A percentile compares a stretch with the other conserved stretches of the same genome.
Conservation (phyloP, 1,140 invertebrate genomes). For the Antheraea pernyi region DNA sequence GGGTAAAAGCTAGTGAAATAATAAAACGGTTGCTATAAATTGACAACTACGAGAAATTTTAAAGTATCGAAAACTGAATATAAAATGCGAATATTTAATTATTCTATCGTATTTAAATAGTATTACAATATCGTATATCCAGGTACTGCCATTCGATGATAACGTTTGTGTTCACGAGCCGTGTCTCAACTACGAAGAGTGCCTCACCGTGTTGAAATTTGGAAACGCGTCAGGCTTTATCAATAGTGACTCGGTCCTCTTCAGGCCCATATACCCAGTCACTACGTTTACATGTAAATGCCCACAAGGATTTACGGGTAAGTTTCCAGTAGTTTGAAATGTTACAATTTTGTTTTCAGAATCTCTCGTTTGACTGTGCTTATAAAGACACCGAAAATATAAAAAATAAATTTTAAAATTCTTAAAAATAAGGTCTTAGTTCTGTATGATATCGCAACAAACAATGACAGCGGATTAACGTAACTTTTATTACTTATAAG, state of each 20-base stretch:
- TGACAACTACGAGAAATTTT: not conserved
- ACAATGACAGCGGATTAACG: too few relatives aligned
- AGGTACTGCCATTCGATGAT: conserved; percentile 97
- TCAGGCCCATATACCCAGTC: conserved; percentile 96
- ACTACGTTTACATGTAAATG: conserved; percentile 97
- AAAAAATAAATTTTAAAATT: too few relatives aligned
- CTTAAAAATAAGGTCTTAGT: too few relatives aligned
- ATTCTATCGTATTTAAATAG: too few relatives aligned
- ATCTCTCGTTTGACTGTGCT: too few relatives aligned
- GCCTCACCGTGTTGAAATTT: conserved; percentile 94
- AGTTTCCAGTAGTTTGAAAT: conserved; percentile 1
- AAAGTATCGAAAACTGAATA: too few relatives aligned
- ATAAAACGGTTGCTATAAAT: too few relatives aligned
- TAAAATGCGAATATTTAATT: not conserved
- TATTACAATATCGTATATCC: conserved; percentile 16
- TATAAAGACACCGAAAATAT: too few relatives aligned
- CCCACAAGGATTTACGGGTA: conserved; percentile 88
- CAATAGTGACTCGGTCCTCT: conserved; percentile 94
- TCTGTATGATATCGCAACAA: too few relatives aligned
- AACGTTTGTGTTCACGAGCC: conserved; percentile 98
- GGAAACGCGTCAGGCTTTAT: conserved; percentile 96
- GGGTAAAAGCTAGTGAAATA: too few relatives aligned
- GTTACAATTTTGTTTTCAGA: too few relatives aligned
- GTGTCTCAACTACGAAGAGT: conserved; percentile 97
- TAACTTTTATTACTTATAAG: too few relatives aligned